phyloP scores from a whole-genome alignment of 2,113 vertebrate genomes.

The Halichoerus grypus region DNA sequence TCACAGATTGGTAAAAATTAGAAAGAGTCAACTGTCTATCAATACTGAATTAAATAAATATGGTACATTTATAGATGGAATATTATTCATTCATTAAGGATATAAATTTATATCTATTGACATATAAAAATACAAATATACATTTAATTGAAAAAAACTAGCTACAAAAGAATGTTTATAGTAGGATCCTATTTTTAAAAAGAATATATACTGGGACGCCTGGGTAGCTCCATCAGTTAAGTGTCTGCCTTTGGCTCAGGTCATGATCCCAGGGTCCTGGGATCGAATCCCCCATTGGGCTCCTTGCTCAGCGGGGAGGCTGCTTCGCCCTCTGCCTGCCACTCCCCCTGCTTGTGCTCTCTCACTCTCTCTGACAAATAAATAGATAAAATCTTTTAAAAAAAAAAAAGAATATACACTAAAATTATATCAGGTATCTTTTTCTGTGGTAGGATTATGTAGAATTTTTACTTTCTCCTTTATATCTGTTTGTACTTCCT shows the following conservation, averaged over 20 bases:
- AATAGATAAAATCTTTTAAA: no score
- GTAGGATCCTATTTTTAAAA: neutral
- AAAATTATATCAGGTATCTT: neutral
- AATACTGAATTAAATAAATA: neutral
- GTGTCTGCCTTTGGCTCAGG: no score
- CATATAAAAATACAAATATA: neutral
- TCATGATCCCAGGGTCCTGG: no score
- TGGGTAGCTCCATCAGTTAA: no score
- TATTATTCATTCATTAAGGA: neutral
- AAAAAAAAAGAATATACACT: neutral
- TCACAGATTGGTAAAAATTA: neutral
- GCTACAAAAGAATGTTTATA: neutral
- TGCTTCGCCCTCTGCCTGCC: no score
- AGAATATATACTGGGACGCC: neutral
- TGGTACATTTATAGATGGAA: neutral
- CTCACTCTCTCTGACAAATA: no score
- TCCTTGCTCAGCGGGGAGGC: no score
- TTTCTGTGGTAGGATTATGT: neutral
- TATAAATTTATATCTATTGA: neutral
- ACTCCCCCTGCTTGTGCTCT: no score
- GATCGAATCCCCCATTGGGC: no score
- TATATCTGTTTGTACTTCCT: neutral
- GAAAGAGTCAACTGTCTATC: neutral
- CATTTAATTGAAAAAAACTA: neutral
- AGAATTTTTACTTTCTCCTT: conserved; percentile 21